Evolutionary conservation across 1,140 invertebrate genomes (phyloP), one percentile per base, ranked within the genome.

Genomic region (Hestina assimilis): DNA sequence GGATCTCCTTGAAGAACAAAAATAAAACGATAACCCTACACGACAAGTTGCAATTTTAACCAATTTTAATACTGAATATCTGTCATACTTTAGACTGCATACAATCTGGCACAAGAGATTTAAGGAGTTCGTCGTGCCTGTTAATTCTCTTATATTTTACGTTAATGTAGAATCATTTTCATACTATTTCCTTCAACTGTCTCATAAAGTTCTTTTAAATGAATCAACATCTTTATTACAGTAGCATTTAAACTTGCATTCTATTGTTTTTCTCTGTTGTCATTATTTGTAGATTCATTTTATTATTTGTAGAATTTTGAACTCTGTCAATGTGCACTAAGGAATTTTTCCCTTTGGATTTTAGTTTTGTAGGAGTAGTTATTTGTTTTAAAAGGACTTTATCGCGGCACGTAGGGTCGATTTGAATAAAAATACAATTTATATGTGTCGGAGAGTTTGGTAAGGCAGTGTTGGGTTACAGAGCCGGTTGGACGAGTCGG

Each of bases 361-460:
- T 46, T 29, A 50, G 23, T 35, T 29, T 43, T 63, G 68, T 74
- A 72, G 66, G 71, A 60, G 15, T 66, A 68, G 68, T 74, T 86
- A 82, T 87, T 84, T 84, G 80, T 85, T 87, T 83, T 82, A 71
- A 71, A 80, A 72, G 72, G 69, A 69, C 64, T 78, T 83, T 85
- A 84, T 84, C 84, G 71, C 68, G 57, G 78, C 81, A 84, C 75
- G 79, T 81, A 81, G 78, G 78, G 76, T 72, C 63, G 76, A 85
- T 87, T 87, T 87, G 81, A 87, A 87, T 87, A 87, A 87, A 85
- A 83, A 85, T 78, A 80, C 84, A 75, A 87, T 87, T 87, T 87
- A 84, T 87, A 87, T 87, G 84, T 84, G 81, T 78, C 70, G 76
- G 66, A 66, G 79, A 71, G 76, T 67, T 74, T 63, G 80, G 78